These are phyloP conservation scores for Drosophila planitibia DNA, from an alignment of 2,888 invertebrate genomes.

Conservation along the genomic window DNA sequence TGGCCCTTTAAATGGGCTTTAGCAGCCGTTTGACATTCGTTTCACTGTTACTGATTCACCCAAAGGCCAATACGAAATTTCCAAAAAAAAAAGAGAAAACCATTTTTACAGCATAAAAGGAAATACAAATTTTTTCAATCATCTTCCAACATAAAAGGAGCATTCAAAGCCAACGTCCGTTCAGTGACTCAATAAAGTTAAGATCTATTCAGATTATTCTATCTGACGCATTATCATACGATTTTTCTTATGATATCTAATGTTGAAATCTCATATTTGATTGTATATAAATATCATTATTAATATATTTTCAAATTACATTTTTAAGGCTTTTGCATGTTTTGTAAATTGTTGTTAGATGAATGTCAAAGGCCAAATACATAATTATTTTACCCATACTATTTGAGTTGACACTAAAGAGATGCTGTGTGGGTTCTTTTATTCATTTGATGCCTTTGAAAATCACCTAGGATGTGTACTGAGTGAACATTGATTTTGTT, in stretches of 20 bases:
- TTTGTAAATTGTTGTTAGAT: background rate
- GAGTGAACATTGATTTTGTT: slow-evolving; percentile 29
- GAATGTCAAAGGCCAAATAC: background rate
- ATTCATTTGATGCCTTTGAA: background rate
- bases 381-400: background rate
- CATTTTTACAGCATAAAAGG: background rate
- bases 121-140: background rate
- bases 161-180: background rate
- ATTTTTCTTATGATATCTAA: background rate
- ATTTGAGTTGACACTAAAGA: background rate
- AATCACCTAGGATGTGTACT: slow-evolving; percentile 4
- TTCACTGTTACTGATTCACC: slow-evolving; percentile 7
- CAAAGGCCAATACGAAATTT: background rate
- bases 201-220: background rate
- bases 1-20: slow-evolving; percentile 18
- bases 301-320: background rate
- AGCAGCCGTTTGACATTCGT: slow-evolving; percentile 17
- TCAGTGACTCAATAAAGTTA: background rate
- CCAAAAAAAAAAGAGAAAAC: background rate
- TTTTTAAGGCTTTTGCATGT: background rate
- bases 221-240: background rate
- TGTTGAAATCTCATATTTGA: background rate
- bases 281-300: background rate
- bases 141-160: background rate
- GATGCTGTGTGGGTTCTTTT: background rate